These are phyloP conservation scores for Tetramorium parvispinum DNA, from an alignment of 1,140 invertebrate genomes.

Conservation along the genomic window DNA sequence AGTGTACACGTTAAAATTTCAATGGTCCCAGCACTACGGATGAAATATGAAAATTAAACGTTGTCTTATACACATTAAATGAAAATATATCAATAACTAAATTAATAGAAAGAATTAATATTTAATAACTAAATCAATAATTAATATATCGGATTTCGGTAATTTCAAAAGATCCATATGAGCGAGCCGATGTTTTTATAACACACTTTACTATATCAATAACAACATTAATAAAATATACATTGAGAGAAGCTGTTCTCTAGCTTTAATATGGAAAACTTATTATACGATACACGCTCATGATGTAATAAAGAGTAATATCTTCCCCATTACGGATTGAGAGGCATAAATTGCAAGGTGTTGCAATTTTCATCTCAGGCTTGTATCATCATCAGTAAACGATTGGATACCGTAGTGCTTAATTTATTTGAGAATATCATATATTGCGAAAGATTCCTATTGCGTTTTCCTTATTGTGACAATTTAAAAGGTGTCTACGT, in stretches of 20 bases:
- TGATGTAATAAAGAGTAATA: neutral
- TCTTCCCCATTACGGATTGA: neutral
- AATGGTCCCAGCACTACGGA: neutral
- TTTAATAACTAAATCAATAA: too few relatives aligned
- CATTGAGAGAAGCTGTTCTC: neutral
- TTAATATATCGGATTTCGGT: too few relatives aligned
- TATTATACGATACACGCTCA: neutral
- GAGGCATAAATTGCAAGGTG: neutral
- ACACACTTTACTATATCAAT: neutral
- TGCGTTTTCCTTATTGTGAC: constrained; percentile 14
- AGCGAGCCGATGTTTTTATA: too few relatives aligned
- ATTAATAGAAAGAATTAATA: neutral
- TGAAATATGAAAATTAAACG: neutral
- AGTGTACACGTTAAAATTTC: neutral
- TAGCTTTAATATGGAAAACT: neutral
- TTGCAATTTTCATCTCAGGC: neutral
- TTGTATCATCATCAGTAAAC: neutral
- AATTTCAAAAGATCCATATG: too few relatives aligned
- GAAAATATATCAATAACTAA: neutral
- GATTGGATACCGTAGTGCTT: neutral
- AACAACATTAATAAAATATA: constrained; percentile 3
- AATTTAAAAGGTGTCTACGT: constrained; percentile 58
- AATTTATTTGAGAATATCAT: neutral
- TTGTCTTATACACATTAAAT: too few relatives aligned
- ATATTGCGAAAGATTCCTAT: neutral